Base-by-base conservation (phyloP, 2,797 vertebrate genomes). In the Microcaecilia unicolor region DNA sequence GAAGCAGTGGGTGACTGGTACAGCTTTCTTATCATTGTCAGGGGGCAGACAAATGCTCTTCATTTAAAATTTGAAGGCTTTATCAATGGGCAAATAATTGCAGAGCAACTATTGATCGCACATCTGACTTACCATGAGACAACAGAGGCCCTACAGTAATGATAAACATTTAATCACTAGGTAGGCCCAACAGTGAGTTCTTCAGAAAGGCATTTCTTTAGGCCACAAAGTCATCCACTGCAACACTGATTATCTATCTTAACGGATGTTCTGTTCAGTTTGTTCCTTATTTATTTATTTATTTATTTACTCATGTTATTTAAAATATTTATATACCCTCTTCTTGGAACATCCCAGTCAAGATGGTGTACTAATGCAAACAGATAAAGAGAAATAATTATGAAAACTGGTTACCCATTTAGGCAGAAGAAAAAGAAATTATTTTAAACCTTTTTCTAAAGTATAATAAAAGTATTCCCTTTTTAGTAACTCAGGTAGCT, bases 71-170 rank as follows among this genome's bases (percentile, higher is more conserved):
- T 61, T 67, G 60, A 78, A 76, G 65, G 55, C 41, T 87, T 84
- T 76, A 78, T 88, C 81, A 85, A 78, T 74, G 63, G 64, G 52
- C 58, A 81, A 76, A 84, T 87, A 82, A 85, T 80, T 74, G 59
- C 76, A 74, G 67, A 66, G 49, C 45, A 51, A 46, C 59, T 76
- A 77, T 78, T 76, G 82, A 85, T 87, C 71, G 41, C 18, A 32
- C 23, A 46, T 65, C 50, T 62, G 60, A 52, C 37, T 63, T 50
- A 60, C 55, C 39, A 34, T 25, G 41, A 61, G 44, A 57, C 56
- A 56, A 37, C 42, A 31, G 36, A 26, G 34, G 41, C 46, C n/a
- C 42, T 51, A 47, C 22, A 34, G 44, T 67, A 59, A 61, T 14
- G 22, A 57, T 44, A 57, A 61, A 49, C 48, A 14, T 52, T 51